Base-by-base conservation (phyloP, 2,113 vertebrate species). In the Pao palembangensis region DNA sequence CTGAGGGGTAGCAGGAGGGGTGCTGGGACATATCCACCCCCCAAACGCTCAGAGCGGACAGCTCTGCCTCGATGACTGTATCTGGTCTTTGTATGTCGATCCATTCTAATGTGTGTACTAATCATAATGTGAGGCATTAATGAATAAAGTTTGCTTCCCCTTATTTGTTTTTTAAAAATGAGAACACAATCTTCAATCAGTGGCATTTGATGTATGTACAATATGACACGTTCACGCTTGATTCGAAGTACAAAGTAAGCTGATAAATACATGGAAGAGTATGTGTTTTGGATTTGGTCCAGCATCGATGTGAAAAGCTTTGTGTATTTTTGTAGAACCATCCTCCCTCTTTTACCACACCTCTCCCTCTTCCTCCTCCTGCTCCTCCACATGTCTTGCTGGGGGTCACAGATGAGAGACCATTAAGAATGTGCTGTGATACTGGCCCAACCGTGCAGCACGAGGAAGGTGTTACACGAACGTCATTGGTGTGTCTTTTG, bases 341-440 rank as follows among this genome's bases (percentile, higher is more conserved):
- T 48, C 51, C 53, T 58, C 44, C 51, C 34, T 58, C 18, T n/a
- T 61, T 46, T 70, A 8, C 19, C 11, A 44, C 13, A 51, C 55
- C 56, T 60, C 58, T 20, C 13, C 63, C 72, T 61, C 34, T 63
- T 58, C 62, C 47, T 34, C 28, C 49, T 47, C 57, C 54, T 60
- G 61, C 25, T 55, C 55, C 34, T 69, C 61, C 58, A 69, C 64
- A 81, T 63, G 68, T 71, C 73, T 67, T 64, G 50, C 76, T 69
- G 51, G 52, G 70, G 75, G 21, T 85, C 81, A 79, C 78, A 84
- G 74, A 81, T 79, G 64, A 69, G 61, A 61, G 72, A 75, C 61
- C 60, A 80, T 79, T 72, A 64, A 80, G 69, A 69, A 56, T 78
- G 61, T 53, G 56, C 71, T 57, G 28, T 19, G 59, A 66, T 74